A percentile compares a stretch with the other conserved stretches of the same genome.
Conservation (phyloP, 2,113 vertebrate genomes). For the Oryzias melastigma region DNA sequence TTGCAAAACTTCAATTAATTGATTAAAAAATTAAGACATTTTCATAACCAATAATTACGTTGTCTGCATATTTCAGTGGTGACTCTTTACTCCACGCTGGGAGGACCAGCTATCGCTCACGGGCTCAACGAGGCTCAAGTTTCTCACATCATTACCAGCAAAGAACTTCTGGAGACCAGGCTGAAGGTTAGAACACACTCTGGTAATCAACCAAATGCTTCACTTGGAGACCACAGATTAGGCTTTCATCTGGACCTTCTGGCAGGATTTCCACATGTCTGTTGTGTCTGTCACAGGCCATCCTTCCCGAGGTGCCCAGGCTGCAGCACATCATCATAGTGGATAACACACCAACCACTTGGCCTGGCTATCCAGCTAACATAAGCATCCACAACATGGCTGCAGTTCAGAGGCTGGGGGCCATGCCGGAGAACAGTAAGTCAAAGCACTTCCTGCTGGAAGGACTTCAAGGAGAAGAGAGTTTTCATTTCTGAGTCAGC, state of each 20-base stretch:
- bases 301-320: slow-evolving; percentile 83
- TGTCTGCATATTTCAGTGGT: slow-evolving; percentile 80
- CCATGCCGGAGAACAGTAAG: slow-evolving; percentile 77
- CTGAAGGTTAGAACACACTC: slow-evolving; percentile 81
- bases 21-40: too few species aligned
- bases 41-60: too few species aligned
- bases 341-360: slow-evolving; percentile 79
- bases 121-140: slow-evolving; percentile 91
- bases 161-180: slow-evolving; percentile 88
- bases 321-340: slow-evolving; percentile 88
- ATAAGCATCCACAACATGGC: slow-evolving; percentile 89
- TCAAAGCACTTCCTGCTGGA: too few species aligned
- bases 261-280: background rate
- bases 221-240: too few species aligned
- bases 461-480: too few species aligned
- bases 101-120: slow-evolving; percentile 89
- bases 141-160: slow-evolving; percentile 93
- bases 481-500: too few species aligned
- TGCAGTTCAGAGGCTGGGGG: slow-evolving; percentile 85
- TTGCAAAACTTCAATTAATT: too few species aligned
- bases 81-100: slow-evolving; percentile 92
- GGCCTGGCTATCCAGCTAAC: slow-evolving; percentile 82
- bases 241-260: too few species aligned
- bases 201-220: background rate
- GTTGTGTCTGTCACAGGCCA: slow-evolving; percentile 73